A percentile compares a stretch with the other conserved stretches of the same genome.
These are phyloP conservation scores for Gila robusta DNA, from an alignment of 2,797 vertebrate genomes.

Conservation along the genomic window DNA sequence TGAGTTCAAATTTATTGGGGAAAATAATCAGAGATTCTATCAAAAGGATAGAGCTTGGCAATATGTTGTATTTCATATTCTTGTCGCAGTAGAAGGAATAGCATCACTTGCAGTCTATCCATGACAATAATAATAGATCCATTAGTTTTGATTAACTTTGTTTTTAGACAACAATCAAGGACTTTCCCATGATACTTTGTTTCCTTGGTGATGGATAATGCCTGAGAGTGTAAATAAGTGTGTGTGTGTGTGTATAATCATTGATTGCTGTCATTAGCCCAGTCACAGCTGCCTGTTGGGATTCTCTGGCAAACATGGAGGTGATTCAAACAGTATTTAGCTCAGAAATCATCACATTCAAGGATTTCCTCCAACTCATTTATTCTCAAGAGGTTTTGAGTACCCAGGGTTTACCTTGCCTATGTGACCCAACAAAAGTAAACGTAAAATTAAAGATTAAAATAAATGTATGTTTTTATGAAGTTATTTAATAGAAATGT, in stretches of 20 bases:
- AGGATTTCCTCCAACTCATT: not conserved
- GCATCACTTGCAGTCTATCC: not conserved
- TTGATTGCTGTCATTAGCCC: conserved; percentile 57
- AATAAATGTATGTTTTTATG: not conserved
- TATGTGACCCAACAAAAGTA: not conserved
- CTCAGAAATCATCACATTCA: conserved; percentile 1
- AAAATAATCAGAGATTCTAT: not conserved
- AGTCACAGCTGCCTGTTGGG: conserved; percentile 53
- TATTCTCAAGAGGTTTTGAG: not conserved
- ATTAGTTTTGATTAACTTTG: conserved; percentile 18
- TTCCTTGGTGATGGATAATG: conserved; percentile 14
- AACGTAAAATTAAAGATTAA: too few species aligned
- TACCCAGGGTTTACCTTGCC: not conserved
- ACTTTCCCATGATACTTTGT: conserved; percentile 14
- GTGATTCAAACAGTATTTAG: conserved; percentile 3
- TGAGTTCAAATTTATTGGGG: not conserved
- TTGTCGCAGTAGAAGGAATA: not conserved
- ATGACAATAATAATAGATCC: not conserved
- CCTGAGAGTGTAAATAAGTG: not conserved
- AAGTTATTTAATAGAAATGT: not conserved
- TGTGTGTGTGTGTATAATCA: conserved; percentile 23
- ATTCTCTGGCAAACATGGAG: conserved; percentile 15
- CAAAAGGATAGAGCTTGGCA: not conserved
- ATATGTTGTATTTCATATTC: not conserved
- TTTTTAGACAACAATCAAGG: conserved; percentile 1